Percentiles rank a stretch among this genome's conserved stretches.
These are phyloP conservation scores for Petrolisthes cinctipes DNA, from an alignment of 2,888 invertebrate species.

Conservation along the genomic window DNA sequence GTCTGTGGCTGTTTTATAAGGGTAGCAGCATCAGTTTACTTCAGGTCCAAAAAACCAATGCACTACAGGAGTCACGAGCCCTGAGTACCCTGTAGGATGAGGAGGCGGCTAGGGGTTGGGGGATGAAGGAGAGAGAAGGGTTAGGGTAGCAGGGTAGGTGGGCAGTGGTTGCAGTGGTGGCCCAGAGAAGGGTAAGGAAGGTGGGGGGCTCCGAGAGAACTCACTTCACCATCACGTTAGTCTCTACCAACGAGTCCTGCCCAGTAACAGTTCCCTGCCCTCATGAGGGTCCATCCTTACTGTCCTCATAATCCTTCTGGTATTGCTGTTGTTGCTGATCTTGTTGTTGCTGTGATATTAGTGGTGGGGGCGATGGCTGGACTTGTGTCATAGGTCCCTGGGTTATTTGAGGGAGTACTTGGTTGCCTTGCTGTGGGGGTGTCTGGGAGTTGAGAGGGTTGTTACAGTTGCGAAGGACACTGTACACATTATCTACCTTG, in stretches of 20 bases:
- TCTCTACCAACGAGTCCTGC: constrained; percentile 46
- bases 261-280: constrained; percentile 37
- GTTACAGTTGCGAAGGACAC: constrained; percentile 83
- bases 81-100: constrained; percentile 36
- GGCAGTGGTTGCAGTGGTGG: constrained; percentile 44
- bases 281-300: constrained; percentile 56
- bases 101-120: constrained; percentile 23
- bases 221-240: constrained; percentile 23
- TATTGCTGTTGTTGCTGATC: constrained; percentile 45
- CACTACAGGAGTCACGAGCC: constrained; percentile 34
- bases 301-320: constrained; percentile 55
- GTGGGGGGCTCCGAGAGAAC: constrained; percentile 30
- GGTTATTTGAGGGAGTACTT: constrained; percentile 46
- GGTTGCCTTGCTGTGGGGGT: constrained; percentile 42
- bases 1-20: constrained; percentile 31
- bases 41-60: constrained; percentile 35
- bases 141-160: constrained; percentile 33
- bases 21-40: constrained; percentile 23
- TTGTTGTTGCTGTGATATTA: constrained; percentile 51
- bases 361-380: constrained; percentile 50
- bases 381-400: constrained; percentile 64
- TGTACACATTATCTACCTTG: constrained; percentile 96
- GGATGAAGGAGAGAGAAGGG: constrained; percentile 32
- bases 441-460: constrained; percentile 58
- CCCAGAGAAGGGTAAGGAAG: constrained; percentile 30